Base-by-base conservation (phyloP, 2,888 invertebrate genomes). In the Nomada flava region DNA sequence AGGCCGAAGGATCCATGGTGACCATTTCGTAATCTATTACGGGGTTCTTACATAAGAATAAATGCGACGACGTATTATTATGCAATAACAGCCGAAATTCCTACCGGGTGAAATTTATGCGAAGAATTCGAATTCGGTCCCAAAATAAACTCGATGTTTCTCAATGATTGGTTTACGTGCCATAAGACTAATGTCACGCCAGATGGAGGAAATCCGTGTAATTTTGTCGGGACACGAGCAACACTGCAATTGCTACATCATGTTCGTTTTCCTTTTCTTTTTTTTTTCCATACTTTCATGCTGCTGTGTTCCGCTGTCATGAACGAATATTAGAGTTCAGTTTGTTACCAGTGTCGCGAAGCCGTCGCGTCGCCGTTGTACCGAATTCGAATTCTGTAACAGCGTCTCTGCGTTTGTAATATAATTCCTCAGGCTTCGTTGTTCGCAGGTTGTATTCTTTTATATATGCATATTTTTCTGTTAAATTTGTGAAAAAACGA, bases 1-100 rank as follows among this genome's bases (percentile, higher is more conserved):
- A 53, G 52, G 70, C 65, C 67, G 18, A 47, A 47, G 47, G 53
- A 75, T 44, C n/a, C n/a, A 2, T 13, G 57, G 29, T 52, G 53
- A 13, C 23, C 13, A 18, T 82, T 79, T 75, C 79, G 23, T 71
- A 63, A 79, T 13, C 11, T 18, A 67, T 82, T 75, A 67, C 75
- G 75, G 13, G 44, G 13, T 11, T 10, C 20, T 82, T 79, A 47
- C 26, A 36, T 63, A 80, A 82, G 9, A 29, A 10, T 11, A 11
- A 2, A 67, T 20, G 29, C n/a, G 64, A 15, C 23, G 44, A 53
- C 5, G 50, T 13, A 18, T 67, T 9, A 64, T 78, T 76, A 69
- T 59, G 57, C 63, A 63, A 67, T 2, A 15, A 10, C 11, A 2
- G 18, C 4, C 70, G 47, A 79, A 80, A 80, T 47, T 23, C 36